Evolutionary conservation across 2,797 vertebrate genomes (phyloP).

Genomic region (Schizopygopsis pylzovi): DNA sequence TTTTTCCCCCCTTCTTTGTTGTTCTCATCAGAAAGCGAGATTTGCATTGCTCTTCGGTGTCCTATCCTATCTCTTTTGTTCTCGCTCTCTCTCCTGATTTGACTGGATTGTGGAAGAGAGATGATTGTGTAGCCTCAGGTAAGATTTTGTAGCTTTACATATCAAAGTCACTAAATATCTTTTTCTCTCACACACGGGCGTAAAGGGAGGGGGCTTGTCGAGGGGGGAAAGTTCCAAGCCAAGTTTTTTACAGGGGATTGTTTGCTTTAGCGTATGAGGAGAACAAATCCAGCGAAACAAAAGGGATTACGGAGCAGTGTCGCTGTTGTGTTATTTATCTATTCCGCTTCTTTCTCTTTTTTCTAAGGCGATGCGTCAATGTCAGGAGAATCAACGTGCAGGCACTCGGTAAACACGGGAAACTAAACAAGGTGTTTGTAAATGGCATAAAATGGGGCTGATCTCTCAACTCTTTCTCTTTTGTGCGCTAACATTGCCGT

Average conservation of each 20-base stretch:
- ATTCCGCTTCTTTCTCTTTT: conserved; percentile 53
- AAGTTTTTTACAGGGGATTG: conserved; percentile 56
- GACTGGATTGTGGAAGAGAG: conserved; percentile 62
- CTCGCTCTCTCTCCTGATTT: conserved; percentile 64
- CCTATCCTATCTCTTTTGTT: conserved; percentile 63
- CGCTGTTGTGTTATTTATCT: conserved; percentile 68
- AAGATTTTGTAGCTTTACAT: conserved; percentile 69
- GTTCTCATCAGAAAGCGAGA: conserved; percentile 60
- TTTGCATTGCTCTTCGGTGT: conserved; percentile 63
- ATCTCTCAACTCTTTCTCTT: conserved; percentile 60
- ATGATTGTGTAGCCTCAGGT: conserved; percentile 68
- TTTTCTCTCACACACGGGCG: conserved; percentile 53
- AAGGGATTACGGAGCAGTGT: conserved; percentile 65
- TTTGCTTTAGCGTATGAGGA: conserved; percentile 62
- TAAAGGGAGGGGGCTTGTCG: conserved; percentile 21
- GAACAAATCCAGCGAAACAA: conserved; percentile 67
- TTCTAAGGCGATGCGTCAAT: conserved; percentile 60
- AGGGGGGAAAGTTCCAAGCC: conserved; percentile 46
- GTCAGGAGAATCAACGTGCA: conserved; percentile 58
- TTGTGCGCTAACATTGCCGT: conserved; percentile 54
- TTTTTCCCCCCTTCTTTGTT: conserved; percentile 35
- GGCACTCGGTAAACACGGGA: conserved; percentile 59
- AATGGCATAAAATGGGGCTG: conserved; percentile 58
- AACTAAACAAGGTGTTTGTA: conserved; percentile 61
- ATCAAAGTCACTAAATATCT: conserved; percentile 67